Evolutionary conservation across 2,797 vertebrate species (phyloP), one percentile per base, ranked within the genome.

Genomic region (Petrocephalus schoutedeni): DNA sequence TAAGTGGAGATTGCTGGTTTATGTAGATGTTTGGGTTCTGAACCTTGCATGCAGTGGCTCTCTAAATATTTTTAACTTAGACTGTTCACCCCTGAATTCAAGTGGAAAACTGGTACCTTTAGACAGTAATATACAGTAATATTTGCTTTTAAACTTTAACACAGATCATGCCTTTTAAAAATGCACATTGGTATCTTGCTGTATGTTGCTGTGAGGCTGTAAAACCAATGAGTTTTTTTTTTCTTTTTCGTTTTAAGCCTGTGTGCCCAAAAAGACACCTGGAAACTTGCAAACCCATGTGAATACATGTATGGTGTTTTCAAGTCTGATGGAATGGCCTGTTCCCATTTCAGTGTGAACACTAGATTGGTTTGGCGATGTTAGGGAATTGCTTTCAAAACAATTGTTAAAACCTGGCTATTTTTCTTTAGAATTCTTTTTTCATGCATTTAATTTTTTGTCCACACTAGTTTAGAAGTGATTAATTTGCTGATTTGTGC

Each of bases 281-380:
- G 83, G 49, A 57, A 23, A 16, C 54, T 28, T 85, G 14, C 85
- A 59, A 32, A 36, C 56, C 28, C 21, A 56, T 41, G 54, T 86
- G 56, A 41, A 49, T 57, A 0, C 23, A 61, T 19, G 21, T 49
- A 64, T 59, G 56, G 64, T 19, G 71, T 85, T 36, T 88, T 86
- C 36, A 90, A 90, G 86, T 56, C 23, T 86, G 57, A n/a, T 86
- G 88, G 91, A 86, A 91, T 28, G 82, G 89, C 88, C 88, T 71
- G 87, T 88, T 57, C 23, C 87, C 36, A 12, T 77, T 84, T 86
- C 56, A 23, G 82, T 85, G 61, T 86, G 86, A 88, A 88, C 67
- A 54, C 89, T 86, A 86, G 28, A 54, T 90, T 90, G 77, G 67
- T 57, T 87, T 41, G 59, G 28, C 51, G 16, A 83, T 53, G 4